Conservation (phyloP, 2,888 invertebrate genomes). For the Aradus depressus region DNA sequence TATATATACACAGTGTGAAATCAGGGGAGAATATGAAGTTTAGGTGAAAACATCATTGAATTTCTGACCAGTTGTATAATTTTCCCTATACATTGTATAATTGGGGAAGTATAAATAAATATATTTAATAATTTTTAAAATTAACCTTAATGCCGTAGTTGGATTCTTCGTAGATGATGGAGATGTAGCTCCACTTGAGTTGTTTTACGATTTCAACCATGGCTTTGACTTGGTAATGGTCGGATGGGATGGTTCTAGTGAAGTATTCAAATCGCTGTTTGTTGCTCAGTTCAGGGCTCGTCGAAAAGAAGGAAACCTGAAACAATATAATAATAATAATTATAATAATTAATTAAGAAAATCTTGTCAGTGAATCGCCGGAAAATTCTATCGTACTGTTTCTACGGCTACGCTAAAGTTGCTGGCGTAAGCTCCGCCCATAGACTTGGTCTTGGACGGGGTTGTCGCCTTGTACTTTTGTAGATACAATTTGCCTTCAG, state of each 20-base stretch:
- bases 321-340: constrained; percentile 32
- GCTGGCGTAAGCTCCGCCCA: too few relatives aligned
- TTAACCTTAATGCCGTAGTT: constrained; percentile 94
- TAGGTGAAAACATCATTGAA: too few relatives aligned
- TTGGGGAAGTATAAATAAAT: too few relatives aligned
- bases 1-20: too few relatives aligned
- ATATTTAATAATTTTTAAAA: too few relatives aligned
- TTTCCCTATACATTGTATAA: too few relatives aligned
- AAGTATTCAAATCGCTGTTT: constrained; percentile 92
- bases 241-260: constrained; percentile 86
- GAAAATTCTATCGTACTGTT: neutral
- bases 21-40: too few relatives aligned
- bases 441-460: too few relatives aligned
- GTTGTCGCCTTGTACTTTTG: too few relatives aligned
- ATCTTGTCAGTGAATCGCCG: neutral
- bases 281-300: constrained; percentile 86
- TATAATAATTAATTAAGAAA: neutral
- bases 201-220: constrained; percentile 86
- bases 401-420: too few relatives aligned
- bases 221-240: constrained; percentile 85
- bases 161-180: constrained; percentile 90
- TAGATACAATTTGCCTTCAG: too few relatives aligned
- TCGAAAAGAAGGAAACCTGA: constrained; percentile 91
- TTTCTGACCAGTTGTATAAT: too few relatives aligned
- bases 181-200: constrained; percentile 87